These are phyloP conservation scores for Drosophila formosana DNA, from an alignment of 2,888 invertebrate species.

Conservation along the genomic window DNA sequence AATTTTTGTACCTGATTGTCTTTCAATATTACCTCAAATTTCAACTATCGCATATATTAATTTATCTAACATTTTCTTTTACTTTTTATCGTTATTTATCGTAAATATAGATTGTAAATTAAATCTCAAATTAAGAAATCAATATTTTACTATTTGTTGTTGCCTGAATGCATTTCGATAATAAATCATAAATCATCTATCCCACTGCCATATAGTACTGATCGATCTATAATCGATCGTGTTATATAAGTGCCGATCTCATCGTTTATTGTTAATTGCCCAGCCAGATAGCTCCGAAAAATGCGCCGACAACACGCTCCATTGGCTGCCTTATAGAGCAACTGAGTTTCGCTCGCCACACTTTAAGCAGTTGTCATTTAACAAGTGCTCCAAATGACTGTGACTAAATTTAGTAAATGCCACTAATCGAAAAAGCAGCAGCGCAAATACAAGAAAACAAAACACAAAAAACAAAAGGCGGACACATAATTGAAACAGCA, in stretches of 20 bases:
- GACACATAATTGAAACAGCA: constrained; percentile 49
- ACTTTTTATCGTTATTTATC: too few species aligned
- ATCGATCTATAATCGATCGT: neutral
- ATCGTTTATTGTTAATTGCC: constrained; percentile 20
- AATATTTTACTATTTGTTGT: too few species aligned
- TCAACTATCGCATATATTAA: too few species aligned
- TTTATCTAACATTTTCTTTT: too few species aligned
- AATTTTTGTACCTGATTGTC: too few species aligned
- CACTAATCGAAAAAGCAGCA: constrained; percentile 19
- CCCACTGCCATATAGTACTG: neutral
- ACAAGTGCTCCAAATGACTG: constrained; percentile 40
- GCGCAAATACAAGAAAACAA: constrained; percentile 5
- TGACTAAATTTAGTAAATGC: constrained; percentile 49
- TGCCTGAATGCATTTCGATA: too few species aligned
- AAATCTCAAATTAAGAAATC: too few species aligned
- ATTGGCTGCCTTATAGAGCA: constrained; percentile 26
- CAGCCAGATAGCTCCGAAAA: constrained; percentile 20
- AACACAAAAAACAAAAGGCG: constrained; percentile 21
- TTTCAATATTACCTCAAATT: too few species aligned
- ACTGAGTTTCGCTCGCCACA: constrained; percentile 3
- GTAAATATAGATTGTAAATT: too few species aligned
- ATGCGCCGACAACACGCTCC: constrained; percentile 9
- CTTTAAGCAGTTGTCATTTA: constrained; percentile 22
- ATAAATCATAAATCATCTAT: too few species aligned
- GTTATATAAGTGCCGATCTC: neutral